phyloP scores from a whole-genome alignment of 2,797 vertebrate genomes.

The Oreochromis grahami region DNA sequence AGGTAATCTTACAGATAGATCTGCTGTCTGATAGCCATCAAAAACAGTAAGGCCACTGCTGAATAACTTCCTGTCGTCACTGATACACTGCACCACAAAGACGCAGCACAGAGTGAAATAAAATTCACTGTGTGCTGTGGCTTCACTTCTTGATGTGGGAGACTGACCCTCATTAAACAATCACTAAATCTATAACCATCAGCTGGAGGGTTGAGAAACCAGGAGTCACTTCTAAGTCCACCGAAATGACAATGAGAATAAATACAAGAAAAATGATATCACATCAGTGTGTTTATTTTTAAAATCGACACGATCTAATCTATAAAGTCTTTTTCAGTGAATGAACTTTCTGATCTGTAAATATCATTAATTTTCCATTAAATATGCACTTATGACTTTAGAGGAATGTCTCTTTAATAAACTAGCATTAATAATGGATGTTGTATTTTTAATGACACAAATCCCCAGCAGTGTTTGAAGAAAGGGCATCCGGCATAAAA shows the following conservation, averaged over 20 bases:
- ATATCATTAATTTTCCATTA: background rate
- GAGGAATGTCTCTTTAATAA: background rate
- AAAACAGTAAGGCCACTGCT: constrained; percentile 21
- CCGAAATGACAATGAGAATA: background rate
- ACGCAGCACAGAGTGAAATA: background rate
- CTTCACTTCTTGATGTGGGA: background rate
- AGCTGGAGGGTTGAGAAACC: background rate
- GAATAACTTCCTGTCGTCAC: constrained; percentile 39
- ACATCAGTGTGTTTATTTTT: background rate
- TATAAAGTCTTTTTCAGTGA: background rate
- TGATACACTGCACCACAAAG: background rate
- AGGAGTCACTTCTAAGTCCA: background rate
- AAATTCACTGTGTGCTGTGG: background rate
- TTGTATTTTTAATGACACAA: background rate
- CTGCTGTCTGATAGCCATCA: constrained; percentile 45
- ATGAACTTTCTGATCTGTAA: background rate
- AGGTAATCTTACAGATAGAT: constrained; percentile 58
- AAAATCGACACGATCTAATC: background rate
- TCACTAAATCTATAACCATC: background rate
- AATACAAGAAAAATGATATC: background rate
- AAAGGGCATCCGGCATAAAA: background rate
- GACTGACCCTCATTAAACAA: background rate
- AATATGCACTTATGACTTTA: background rate
- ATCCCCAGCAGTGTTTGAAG: background rate
- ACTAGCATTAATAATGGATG: background rate